These are phyloP conservation scores for Poicephalus gulielmi DNA, from an alignment of 2,113 vertebrate species.

Conservation along the genomic window DNA sequence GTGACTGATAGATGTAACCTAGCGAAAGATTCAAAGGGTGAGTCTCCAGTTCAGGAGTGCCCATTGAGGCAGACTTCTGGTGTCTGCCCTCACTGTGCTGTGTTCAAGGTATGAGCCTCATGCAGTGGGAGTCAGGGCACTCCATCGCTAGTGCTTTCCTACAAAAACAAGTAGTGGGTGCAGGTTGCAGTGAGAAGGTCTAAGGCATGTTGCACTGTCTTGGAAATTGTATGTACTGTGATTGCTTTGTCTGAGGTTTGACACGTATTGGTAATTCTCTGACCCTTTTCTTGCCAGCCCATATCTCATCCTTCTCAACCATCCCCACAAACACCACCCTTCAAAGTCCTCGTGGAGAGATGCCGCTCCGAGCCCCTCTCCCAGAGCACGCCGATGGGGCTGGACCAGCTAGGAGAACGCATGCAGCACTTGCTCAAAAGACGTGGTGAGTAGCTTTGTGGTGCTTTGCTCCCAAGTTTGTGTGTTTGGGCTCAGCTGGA, in stretches of 20 bases:
- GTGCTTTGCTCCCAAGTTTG: background rate
- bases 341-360: slow-evolving; percentile 83
- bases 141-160: background rate
- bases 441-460: slow-evolving; percentile 65
- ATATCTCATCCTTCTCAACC: slow-evolving; percentile 76
- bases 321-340: slow-evolving; percentile 76
- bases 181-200: background rate
- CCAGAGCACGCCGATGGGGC: slow-evolving; percentile 78
- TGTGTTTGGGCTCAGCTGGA: background rate
- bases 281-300: slow-evolving; percentile 73
- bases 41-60: background rate
- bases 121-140: accelerated
- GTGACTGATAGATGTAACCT: background rate
- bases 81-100: background rate
- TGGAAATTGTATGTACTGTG: accelerated
- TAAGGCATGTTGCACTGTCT: background rate
- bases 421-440: slow-evolving; percentile 73
- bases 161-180: accelerated
- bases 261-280: background rate
- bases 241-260: background rate
- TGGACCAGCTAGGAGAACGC: slow-evolving; percentile 75
- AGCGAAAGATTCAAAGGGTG: background rate
- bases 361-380: slow-evolving; percentile 84
- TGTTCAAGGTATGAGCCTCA: background rate
- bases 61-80: background rate